These are phyloP conservation scores for Rhinopomastus cyanomelas DNA, from an alignment of 2,113 vertebrate species.

Conservation along the genomic window DNA sequence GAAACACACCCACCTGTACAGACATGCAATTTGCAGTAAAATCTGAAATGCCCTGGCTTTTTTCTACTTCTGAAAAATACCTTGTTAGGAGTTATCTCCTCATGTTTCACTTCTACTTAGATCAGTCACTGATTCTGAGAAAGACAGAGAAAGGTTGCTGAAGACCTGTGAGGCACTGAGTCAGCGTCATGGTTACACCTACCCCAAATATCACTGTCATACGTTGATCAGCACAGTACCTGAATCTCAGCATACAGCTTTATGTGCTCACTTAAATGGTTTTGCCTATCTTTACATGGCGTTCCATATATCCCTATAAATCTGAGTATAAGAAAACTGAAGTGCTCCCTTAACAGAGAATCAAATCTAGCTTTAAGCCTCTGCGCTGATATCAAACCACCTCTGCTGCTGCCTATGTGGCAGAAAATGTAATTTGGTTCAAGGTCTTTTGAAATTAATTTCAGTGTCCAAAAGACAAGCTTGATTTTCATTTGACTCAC, in stretches of 20 bases:
- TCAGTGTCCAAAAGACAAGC: not conserved
- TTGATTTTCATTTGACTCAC: not conserved
- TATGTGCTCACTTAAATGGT: not conserved
- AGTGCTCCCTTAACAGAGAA: not conserved
- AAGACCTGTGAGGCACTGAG: not conserved
- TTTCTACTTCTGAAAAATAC: not conserved
- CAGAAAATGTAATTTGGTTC: not conserved
- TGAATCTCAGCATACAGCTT: accelerated
- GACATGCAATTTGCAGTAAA: not conserved
- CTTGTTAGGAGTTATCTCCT: not conserved
- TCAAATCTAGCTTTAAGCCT: not conserved
- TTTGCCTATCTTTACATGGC: not conserved
- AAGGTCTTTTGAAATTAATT: not conserved
- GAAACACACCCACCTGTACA: not conserved
- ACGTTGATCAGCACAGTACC: not conserved
- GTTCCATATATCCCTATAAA: not conserved
- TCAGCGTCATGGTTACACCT: not conserved
- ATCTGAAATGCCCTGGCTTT: not conserved
- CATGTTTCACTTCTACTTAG: not conserved
- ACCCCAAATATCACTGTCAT: not conserved
- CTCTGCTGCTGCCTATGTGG: not conserved
- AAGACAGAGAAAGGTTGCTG: not conserved
- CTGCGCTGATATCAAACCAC: not conserved
- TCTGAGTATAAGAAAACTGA: not conserved
- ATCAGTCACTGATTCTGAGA: not conserved